Base-by-base conservation (phyloP, 2,888 invertebrate genomes). In the Drosophila kokeensis region DNA sequence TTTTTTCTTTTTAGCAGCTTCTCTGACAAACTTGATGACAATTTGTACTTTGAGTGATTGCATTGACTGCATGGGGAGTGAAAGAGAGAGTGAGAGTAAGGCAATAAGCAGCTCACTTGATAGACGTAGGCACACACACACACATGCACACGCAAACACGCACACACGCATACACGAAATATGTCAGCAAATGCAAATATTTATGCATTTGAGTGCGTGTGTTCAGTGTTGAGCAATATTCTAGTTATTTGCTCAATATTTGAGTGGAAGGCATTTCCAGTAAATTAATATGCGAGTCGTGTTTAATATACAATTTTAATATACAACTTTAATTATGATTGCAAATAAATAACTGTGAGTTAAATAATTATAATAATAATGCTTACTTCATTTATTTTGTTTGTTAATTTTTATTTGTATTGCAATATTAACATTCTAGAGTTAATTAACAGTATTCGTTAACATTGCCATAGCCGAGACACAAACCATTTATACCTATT, bases 21-120 rank as follows among this genome's bases (percentile, higher is more conserved):
- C 63, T 69, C 42, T 65, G 57, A 65, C 77, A 32, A 75, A 66
- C 69, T 78, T 73, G 87, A 79, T 73, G 85, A 79, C 87, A 85
- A 81, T 82, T 87, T 82, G 70, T 76, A 82, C 87, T 87, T 76
- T 87, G 85, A 85, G 76, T 81, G 87, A 85, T 85, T 87, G 87
- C 63, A 55, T 53, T 62, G 62, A 48, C 70, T 68, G 57, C 55
- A 53, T 24, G 27, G 53, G 1, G 40, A 4, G 21, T 45, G 18
- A 32, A 7, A 10, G 42, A 21, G 11, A 6, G 13, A 30, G 34
- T 2, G 18, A 15, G 63, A 38, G 52, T 48, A 34, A 34, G 59
- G 76, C 62, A 76, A 76, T 76, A 76, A 76, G 49, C 60, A 76
- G 52, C 32, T 42, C 52, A 67, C 52, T 49, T 71, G 55, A 29